Conservation (phyloP, 1,140 invertebrate genomes). For the Gonioctena quinquepunctata region DNA sequence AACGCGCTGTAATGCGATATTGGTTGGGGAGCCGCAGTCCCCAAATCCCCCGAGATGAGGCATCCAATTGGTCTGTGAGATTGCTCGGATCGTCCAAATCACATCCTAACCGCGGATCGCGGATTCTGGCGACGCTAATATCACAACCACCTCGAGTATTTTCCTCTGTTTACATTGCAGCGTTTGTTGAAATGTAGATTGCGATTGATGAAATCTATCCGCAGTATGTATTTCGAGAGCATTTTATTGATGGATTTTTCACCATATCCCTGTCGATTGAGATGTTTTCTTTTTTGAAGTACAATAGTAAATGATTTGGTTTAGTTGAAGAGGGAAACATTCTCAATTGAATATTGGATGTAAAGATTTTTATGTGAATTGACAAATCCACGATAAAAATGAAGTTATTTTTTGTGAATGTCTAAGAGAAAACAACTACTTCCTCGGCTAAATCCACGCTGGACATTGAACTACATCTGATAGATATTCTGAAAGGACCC, state of each 20-base stretch:
- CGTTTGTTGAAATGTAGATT: constrained; percentile 46
- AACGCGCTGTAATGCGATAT: constrained; percentile 45
- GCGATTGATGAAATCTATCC: constrained; percentile 46
- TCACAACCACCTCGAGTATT: constrained; percentile 47
- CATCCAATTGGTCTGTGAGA: constrained; percentile 20
- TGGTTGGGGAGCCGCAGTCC: constrained; percentile 21
- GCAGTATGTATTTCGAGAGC: constrained; percentile 40
- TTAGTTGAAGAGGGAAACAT: too few relatives aligned
- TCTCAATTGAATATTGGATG: too few relatives aligned
- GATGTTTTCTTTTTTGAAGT: too few relatives aligned
- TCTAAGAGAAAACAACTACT: too few relatives aligned
- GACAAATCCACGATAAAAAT: too few relatives aligned
- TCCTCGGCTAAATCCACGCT: too few relatives aligned
- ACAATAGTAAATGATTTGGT: too few relatives aligned
- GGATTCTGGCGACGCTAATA: constrained; percentile 26
- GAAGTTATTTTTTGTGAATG: too few relatives aligned
- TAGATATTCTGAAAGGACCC: too few relatives aligned
- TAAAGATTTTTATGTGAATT: too few relatives aligned
- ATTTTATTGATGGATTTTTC: constrained; percentile 29
- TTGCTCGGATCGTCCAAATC: constrained; percentile 9
- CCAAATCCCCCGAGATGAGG: constrained; percentile 20
- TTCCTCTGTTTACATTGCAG: constrained; percentile 48
- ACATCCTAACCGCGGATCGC: too few relatives aligned
- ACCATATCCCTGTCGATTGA: background rate
- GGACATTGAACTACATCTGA: too few relatives aligned